Evolutionary conservation across 2,888 invertebrate species (phyloP), one percentile per base, ranked within the genome.

Genomic region (Prosopocoilus inquinatus): DNA sequence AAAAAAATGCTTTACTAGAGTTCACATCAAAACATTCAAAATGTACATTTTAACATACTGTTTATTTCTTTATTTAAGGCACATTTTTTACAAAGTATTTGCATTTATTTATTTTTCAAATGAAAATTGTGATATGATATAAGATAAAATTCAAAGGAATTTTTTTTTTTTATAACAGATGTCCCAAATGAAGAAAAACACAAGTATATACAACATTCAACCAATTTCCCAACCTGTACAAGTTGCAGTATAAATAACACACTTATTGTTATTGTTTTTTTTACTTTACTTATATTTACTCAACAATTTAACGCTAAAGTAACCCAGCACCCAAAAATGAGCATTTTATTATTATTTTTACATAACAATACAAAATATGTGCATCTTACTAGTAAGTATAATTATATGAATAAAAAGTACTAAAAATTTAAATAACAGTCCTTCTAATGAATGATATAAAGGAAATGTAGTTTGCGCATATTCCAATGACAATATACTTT

Each of bases 311-410:
- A 32, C n/a, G 2, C 47, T 41, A 41, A 41, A 41, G 16, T 41
- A 41, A 41, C 47, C 47, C 47, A 47, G 47, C 47, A 47, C 47
- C 47, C 47, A 47, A 34, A 47, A 47, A 47, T 47, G 47, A 47
- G 47, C 47, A 47, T 47, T 47, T 47, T 47, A 34, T 47, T 34
- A 28, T 32, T 28, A n/a, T 16, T 43, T 43, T 46, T 46, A 47
- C 47, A 47, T 47, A 47, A 47, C 34, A 32, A 32, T 47, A 47
- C 47, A 47, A 13, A 16, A 47, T 33, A 47, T 47, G 47, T 47
- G 47, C 47, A 47, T 47, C 9, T 32, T n/a, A 34, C 13, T 47
- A 13, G 15, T 32, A 8, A 32, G 28, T 47, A 46, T 46, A 47
- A 46, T 20, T 46, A 28, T 28, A 46, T 11, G 12, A 34, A 32